Evolutionary conservation across 23 tunicate genomes (phyloP).

Genomic region (Ciona savignyi): DNA sequence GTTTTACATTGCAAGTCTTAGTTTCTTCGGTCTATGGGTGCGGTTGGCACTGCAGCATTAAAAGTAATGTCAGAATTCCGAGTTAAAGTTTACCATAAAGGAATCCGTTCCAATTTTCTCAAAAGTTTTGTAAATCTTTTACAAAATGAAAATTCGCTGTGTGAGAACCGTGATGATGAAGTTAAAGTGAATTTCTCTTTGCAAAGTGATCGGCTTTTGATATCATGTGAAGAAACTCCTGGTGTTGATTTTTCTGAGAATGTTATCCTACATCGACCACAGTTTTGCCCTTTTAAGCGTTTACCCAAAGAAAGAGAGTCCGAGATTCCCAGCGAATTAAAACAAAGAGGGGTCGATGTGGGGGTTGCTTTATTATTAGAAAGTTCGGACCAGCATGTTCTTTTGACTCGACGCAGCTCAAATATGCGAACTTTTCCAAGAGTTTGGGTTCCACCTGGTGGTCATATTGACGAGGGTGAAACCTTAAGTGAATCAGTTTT

Average conservation of each 20-base stretch:
- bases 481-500: conserved; percentile 43
- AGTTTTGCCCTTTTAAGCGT: conserved; percentile 53
- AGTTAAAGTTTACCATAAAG: too few relatives aligned
- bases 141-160: too few relatives aligned
- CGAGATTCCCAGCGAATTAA: conserved; percentile 7
- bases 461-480: conserved; percentile 47
- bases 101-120: too few relatives aligned
- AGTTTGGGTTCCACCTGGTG: conserved; percentile 94
- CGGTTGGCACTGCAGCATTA: too few relatives aligned
- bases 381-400: conserved; percentile 39
- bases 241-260: background rate
- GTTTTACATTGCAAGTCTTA: too few relatives aligned
- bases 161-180: too few relatives aligned
- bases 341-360: conserved; percentile 30
- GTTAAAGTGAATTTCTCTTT: too few relatives aligned
- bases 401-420: conserved; percentile 37
- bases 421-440: conserved; percentile 72
- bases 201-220: too few relatives aligned
- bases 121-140: too few relatives aligned
- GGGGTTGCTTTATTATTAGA: conserved; percentile 53
- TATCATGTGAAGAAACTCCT: too few relatives aligned
- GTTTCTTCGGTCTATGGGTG: too few relatives aligned
- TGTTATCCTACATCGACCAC: conserved; percentile 25
- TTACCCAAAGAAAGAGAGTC: conserved; percentile 1
- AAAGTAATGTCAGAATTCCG: too few relatives aligned